Evolutionary conservation across 2,797 vertebrate species (phyloP), one percentile per base, ranked within the genome.

Genomic region (Streptopelia turtur): DNA sequence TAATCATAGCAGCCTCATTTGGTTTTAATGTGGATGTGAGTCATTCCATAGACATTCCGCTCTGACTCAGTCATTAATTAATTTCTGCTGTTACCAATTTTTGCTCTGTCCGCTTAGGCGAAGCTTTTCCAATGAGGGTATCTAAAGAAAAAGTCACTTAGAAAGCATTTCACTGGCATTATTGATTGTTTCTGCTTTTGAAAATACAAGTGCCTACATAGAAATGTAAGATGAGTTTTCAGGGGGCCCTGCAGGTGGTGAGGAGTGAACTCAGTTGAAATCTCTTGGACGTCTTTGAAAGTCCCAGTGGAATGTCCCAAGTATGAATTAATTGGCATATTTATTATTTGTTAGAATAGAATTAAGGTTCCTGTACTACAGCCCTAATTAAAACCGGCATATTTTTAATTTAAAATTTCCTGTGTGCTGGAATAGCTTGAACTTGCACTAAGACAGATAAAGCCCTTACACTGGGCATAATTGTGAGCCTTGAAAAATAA

Each of bases 11-110:
- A 94, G 88, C 92, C 88, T 96, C 95, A 87, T 97, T 97, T 96
- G 89, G 82, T 88, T 90, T 95, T 97, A 97, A 95, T 94, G 76
- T 97, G 94, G 83, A 91, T 97, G 90, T 97, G 95, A 97, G 93
- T 96, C 91, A 96, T 96, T 96, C 83, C 66, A 33, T 35, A 96
- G 96, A 83, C 88, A 75, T 96, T 96, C 86, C 0, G 3, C 69
- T 95, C 78, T 0, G 1, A 93, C 83, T 93, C 90, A 70, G 64
- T 87, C 83, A 80, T 93, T 93, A 96, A 96, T 96, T 96, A 94
- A 95, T 96, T 96, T 96, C 83, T 90, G 83, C 90, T 95, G 88
- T 94, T 95, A 90, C 90, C 80, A 92, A 15, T 94, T 93, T 96
- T 96, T 97, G 91, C 93, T 95, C 95, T 96, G 90, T 93, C 94